phyloP scores from a whole-genome alignment of 2,797 vertebrate genomes.

The Peromyscus nudipes region DNA sequence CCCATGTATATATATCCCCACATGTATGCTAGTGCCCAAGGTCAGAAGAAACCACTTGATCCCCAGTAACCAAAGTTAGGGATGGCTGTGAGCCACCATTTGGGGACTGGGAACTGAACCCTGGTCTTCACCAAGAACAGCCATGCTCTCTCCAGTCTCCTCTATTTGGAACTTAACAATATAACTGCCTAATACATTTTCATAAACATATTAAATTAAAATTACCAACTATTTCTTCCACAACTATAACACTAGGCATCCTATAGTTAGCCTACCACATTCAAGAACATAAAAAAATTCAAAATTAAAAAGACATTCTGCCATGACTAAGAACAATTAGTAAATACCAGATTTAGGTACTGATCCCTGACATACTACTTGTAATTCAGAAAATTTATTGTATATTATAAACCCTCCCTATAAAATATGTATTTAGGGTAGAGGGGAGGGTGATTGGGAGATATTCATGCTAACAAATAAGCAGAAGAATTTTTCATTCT shows the following conservation, averaged over 20 bases:
- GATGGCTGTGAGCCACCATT: not conserved
- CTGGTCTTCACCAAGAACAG: not conserved
- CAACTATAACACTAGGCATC: constrained; percentile 38
- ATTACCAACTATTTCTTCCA: constrained; percentile 58
- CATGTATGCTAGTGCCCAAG: not conserved
- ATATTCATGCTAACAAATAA: constrained; percentile 58
- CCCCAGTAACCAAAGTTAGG: not conserved
- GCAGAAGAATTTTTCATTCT: constrained; percentile 37
- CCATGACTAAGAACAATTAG: constrained; percentile 62
- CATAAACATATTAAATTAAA: constrained; percentile 66
- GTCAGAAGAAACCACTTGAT: not conserved
- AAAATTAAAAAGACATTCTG: constrained; percentile 64
- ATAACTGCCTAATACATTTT: constrained; percentile 40
- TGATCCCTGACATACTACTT: constrained; percentile 51
- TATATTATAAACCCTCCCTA: constrained; percentile 62
- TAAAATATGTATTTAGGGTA: not conserved
- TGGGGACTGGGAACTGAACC: not conserved
- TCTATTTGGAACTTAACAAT: constrained; percentile 24
- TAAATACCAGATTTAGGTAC: constrained; percentile 46
- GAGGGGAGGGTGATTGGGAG: not conserved
- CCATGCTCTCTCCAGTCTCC: not conserved
- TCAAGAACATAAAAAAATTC: constrained; percentile 57
- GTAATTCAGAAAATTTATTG: constrained; percentile 48
- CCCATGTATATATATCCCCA: not conserved
- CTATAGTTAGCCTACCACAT: constrained; percentile 34